Percentiles rank a stretch among this genome's conserved stretches.
phyloP scores from a whole-genome alignment of 2,888 invertebrate species.

The Erpobdella octoculata region DNA sequence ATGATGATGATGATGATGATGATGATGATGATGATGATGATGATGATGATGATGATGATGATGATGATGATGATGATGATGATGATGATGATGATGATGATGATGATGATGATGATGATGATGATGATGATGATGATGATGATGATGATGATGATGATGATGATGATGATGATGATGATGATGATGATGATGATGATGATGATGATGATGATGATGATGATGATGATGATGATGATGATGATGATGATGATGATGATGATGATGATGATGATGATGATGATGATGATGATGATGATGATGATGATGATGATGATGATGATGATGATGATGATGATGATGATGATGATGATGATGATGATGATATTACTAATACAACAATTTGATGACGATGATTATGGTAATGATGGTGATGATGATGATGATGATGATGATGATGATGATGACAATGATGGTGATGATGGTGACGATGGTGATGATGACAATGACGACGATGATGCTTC shows the following conservation, averaged over 20 bases:
- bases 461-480: no score
- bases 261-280: constrained; percentile 25
- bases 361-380: neutral
- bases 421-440: no score
- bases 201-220: constrained; percentile 28
- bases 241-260: constrained; percentile 22
- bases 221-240: constrained; percentile 26
- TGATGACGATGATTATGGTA: constrained; percentile 1
- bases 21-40: neutral
- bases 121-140: neutral
- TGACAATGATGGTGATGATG: no score
- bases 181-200: constrained; percentile 28
- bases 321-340: constrained; percentile 25
- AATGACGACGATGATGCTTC: no score
- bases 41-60: neutral
- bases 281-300: constrained; percentile 22
- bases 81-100: neutral
- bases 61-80: constrained; percentile 8
- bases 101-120: constrained; percentile 7
- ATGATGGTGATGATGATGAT: neutral
- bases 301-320: neutral
- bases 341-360: constrained; percentile 23
- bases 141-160: constrained; percentile 19
- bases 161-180: constrained; percentile 27
- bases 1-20: constrained; percentile 10